These are phyloP conservation scores for Lasioglossum morio DNA, from an alignment of 2,888 invertebrate species.

Conservation along the genomic window DNA sequence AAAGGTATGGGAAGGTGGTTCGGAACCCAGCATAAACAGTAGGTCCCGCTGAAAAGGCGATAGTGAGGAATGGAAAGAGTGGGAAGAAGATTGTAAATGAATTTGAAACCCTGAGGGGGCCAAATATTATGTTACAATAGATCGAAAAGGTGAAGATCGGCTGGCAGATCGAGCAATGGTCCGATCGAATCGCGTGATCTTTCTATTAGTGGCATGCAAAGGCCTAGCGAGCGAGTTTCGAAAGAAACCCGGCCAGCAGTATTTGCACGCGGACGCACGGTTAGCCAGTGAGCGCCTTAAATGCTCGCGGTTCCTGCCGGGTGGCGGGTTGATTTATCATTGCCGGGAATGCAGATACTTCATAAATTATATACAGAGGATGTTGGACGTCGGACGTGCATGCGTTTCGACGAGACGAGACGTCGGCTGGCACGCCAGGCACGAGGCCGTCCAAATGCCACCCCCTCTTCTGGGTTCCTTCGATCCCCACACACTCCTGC, in stretches of 20 bases:
- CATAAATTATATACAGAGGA: slow-evolving; percentile 83
- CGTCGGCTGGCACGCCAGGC: slow-evolving; percentile 80
- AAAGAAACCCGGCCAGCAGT: slow-evolving; percentile 33
- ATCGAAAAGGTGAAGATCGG: not conserved
- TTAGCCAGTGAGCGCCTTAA: slow-evolving; percentile 58
- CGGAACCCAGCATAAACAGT: too few relatives aligned
- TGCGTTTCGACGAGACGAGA: slow-evolving; percentile 72
- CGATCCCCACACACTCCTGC: slow-evolving; percentile 21
- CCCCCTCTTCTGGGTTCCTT: slow-evolving; percentile 52
- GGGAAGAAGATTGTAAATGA: too few relatives aligned
- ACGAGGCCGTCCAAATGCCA: slow-evolving; percentile 78
- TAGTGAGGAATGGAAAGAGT: too few relatives aligned
- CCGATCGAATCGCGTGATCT: slow-evolving; percentile 40
- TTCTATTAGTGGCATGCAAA: slow-evolving; percentile 31
- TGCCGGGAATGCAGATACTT: slow-evolving; percentile 82
- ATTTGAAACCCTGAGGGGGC: too few relatives aligned
- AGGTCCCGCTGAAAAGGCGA: too few relatives aligned
- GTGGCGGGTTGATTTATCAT: slow-evolving; percentile 83
- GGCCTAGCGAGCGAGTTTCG: slow-evolving; percentile 21
- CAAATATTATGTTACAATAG: too few relatives aligned
- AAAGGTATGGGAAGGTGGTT: too few relatives aligned
- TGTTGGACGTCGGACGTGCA: slow-evolving; percentile 77
- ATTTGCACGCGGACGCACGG: slow-evolving; percentile 42
- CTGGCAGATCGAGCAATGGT: not conserved
- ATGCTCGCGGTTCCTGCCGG: slow-evolving; percentile 72